These are phyloP conservation scores for Plusia festucae DNA, from an alignment of 2,888 invertebrate species.

Conservation along the genomic window DNA sequence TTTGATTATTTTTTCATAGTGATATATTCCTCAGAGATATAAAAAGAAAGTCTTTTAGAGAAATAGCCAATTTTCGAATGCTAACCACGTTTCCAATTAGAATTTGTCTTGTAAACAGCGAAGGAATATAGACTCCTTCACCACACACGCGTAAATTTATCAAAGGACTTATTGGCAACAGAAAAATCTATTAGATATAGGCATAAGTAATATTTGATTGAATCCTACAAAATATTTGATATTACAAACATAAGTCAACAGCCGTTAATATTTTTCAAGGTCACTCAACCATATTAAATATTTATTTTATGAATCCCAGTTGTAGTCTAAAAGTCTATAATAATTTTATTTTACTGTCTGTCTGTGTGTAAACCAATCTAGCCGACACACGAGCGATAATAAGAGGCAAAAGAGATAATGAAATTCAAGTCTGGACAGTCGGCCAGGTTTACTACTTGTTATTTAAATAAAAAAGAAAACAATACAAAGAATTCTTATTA, in stretches of 20 bases:
- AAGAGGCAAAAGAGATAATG: too few relatives aligned
- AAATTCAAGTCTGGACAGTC: too few relatives aligned
- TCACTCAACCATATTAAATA: too few relatives aligned
- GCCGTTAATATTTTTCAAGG: too few relatives aligned
- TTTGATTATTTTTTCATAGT: conserved; percentile 23
- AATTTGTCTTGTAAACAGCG: conserved; percentile 53
- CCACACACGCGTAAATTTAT: conserved; percentile 39
- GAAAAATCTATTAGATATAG: conserved; percentile 13
- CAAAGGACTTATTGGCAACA: conserved; percentile 16
- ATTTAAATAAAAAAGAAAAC: too few relatives aligned
- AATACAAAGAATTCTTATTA: too few relatives aligned
- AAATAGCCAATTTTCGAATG: conserved; percentile 20
- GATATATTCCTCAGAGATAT: conserved; percentile 21
- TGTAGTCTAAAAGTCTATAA: too few relatives aligned
- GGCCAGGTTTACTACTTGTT: too few relatives aligned
- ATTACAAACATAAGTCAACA: not conserved
- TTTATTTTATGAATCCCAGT: too few relatives aligned
- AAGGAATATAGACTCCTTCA: conserved; percentile 26
- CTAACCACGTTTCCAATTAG: conserved; percentile 56
- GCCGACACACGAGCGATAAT: too few relatives aligned
- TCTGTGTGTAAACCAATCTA: too few relatives aligned
- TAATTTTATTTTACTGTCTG: too few relatives aligned
- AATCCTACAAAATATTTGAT: not conserved
- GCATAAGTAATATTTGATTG: not conserved
- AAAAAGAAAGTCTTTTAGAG: conserved; percentile 27